phyloP scores from a whole-genome alignment of 2,888 invertebrate species.

The Marronus borbonicus region DNA sequence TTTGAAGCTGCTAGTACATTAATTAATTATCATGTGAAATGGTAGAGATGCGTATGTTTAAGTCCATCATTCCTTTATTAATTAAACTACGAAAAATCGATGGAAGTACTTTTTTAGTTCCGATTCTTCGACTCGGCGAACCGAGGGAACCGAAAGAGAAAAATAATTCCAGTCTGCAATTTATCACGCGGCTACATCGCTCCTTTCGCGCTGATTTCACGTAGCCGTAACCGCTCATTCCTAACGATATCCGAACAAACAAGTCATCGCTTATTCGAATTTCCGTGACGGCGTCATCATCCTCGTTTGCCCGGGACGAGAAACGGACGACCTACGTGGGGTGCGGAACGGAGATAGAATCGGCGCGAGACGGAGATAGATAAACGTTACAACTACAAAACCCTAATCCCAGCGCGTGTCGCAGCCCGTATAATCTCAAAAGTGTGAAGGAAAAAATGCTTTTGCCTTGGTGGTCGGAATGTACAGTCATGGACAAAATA shows the following conservation, averaged over 20 bases:
- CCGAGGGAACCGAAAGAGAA: slow-evolving; percentile 25
- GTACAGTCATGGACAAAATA: slow-evolving; percentile 2
- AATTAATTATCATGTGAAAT: no score
- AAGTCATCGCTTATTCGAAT: slow-evolving; percentile 51
- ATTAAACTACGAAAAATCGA: no score
- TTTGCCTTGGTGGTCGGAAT: not conserved
- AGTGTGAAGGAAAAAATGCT: slow-evolving; percentile 41
- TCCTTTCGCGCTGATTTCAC: slow-evolving; percentile 41
- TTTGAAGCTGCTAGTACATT: no score
- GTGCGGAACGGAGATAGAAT: slow-evolving; percentile 26
- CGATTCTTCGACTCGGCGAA: not conserved
- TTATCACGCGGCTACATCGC: slow-evolving; percentile 41
- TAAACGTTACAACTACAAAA: slow-evolving; percentile 37
- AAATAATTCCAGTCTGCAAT: slow-evolving; percentile 42
- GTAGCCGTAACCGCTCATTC: slow-evolving; percentile 37
- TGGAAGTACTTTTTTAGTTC: slow-evolving; percentile 1
- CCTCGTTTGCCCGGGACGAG: slow-evolving; percentile 44
- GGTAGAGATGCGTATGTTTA: no score
- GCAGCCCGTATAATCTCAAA: slow-evolving; percentile 42
- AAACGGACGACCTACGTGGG: slow-evolving; percentile 25
- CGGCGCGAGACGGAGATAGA: slow-evolving; percentile 21
- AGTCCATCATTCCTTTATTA: no score
- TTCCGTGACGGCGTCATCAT: slow-evolving; percentile 49
- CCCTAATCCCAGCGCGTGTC: slow-evolving; percentile 48
- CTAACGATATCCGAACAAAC: slow-evolving; percentile 51